Evolutionary conservation across 2,888 invertebrate species (phyloP).

Genomic region (Pilophorus perplexus): DNA sequence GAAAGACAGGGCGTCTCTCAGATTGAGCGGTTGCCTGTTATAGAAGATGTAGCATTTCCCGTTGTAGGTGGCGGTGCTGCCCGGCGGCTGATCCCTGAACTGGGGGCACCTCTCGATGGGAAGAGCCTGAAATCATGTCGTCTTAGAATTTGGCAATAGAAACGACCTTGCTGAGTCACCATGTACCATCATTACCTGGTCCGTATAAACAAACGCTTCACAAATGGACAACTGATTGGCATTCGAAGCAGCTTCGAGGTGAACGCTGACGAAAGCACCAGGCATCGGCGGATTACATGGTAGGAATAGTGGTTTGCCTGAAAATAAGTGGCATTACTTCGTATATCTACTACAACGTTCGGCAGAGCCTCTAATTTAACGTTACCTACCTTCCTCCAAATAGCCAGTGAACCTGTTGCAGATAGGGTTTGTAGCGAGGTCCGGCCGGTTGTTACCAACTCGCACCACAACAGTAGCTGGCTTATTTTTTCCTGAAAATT

Average conservation of each 20-base stretch:
- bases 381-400: constrained; percentile 67
- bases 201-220: constrained; percentile 91
- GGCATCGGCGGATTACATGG: constrained; percentile 95
- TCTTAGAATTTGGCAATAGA: too few relatives aligned
- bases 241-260: constrained; percentile 68
- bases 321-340: too few relatives aligned
- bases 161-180: too few relatives aligned
- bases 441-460: constrained; percentile 89
- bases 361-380: too few relatives aligned
- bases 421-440: constrained; percentile 85
- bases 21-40: constrained; percentile 76
- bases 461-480: constrained; percentile 84
- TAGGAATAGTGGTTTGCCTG: constrained; percentile 77
- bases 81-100: constrained; percentile 88
- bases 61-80: constrained; percentile 88
- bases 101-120: constrained; percentile 90
- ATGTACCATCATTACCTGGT: too few relatives aligned
- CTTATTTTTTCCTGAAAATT: constrained; percentile 64
- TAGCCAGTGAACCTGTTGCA: constrained; percentile 87
- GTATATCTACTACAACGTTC: too few relatives aligned
- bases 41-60: constrained; percentile 95
- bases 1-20: constrained; percentile 75
- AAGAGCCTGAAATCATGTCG: constrained; percentile 63
- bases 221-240: constrained; percentile 82
- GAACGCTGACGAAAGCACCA: constrained; percentile 90